phyloP scores from a whole-genome alignment of 2,113 vertebrate genomes.

The Vimba vimba region DNA sequence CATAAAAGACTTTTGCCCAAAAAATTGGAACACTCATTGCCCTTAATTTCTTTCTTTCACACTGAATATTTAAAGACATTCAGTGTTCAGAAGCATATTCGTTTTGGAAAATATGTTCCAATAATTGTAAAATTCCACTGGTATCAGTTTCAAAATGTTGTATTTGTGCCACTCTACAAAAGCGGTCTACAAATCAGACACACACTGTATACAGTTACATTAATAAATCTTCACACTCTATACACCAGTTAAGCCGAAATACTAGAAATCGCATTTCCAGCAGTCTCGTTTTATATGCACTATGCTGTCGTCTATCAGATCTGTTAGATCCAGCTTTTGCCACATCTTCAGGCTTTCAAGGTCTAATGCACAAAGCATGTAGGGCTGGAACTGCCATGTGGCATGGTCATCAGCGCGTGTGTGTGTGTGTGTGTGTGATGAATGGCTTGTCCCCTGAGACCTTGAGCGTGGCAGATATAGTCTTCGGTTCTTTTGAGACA shows the following conservation, averaged over 20 bases:
- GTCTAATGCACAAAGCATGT: slow-evolving; percentile 33
- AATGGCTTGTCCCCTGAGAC: slow-evolving; percentile 62
- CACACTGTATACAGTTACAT: neutral
- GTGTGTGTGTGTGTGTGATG: slow-evolving; percentile 45
- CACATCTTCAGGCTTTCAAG: slow-evolving; percentile 28
- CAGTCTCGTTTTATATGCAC: neutral
- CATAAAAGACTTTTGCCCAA: neutral
- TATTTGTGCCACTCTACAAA: neutral
- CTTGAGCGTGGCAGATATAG: slow-evolving; percentile 62
- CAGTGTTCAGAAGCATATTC: neutral
- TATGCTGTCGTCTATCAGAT: neutral
- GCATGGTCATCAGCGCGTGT: neutral
- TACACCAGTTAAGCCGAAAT: neutral
- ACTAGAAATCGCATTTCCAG: neutral
- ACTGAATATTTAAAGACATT: no score
- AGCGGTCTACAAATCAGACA: neutral
- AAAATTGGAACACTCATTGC: neutral
- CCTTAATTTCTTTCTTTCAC: neutral
- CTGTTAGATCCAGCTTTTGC: slow-evolving; percentile 4
- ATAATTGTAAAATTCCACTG: neutral
- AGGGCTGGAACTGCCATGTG: neutral
- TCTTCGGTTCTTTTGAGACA: slow-evolving; percentile 23
- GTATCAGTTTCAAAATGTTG: neutral
- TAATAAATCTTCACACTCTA: neutral
- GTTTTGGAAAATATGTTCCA: neutral